Evolutionary conservation across 2,113 vertebrate genomes (phyloP).

Genomic region (Tragelaphus scriptus): DNA sequence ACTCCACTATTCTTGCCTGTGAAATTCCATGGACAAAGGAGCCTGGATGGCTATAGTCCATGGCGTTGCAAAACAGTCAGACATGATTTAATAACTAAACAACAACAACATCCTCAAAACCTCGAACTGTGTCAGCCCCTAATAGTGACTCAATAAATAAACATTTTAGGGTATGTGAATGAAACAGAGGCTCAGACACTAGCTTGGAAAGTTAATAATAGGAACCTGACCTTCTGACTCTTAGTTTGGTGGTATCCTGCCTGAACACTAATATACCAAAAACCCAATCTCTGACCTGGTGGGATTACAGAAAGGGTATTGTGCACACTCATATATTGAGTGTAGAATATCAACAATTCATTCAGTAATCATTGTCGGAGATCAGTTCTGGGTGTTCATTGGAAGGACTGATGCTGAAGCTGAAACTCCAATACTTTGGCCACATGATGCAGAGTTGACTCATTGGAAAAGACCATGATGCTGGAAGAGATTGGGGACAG

Average conservation of each 20-base stretch:
- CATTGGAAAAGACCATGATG: no score
- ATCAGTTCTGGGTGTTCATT: no score
- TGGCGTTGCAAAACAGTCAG: background rate
- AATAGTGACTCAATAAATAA: background rate
- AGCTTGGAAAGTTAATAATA: background rate
- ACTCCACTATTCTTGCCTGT: background rate
- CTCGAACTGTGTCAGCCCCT: background rate
- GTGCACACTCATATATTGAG: background rate
- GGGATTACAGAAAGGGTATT: background rate
- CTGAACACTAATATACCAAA: background rate
- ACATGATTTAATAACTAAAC: background rate
- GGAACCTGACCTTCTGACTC: background rate
- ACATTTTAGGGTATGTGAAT: background rate
- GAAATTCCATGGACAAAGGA: background rate
- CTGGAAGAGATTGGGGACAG: no score
- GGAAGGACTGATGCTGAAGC: no score
- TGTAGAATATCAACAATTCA: background rate
- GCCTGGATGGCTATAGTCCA: background rate
- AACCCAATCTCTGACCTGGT: background rate
- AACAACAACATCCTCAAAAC: background rate
- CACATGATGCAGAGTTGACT: no score
- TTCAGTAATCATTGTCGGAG: background rate
- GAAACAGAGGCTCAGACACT: background rate
- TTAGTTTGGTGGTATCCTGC: background rate
- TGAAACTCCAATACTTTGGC: no score